A percentile compares a stretch with the other conserved stretches of the same genome.
Evolutionary conservation across 2,113 vertebrate species (phyloP).

Genomic region (Hippocampus comes): DNA sequence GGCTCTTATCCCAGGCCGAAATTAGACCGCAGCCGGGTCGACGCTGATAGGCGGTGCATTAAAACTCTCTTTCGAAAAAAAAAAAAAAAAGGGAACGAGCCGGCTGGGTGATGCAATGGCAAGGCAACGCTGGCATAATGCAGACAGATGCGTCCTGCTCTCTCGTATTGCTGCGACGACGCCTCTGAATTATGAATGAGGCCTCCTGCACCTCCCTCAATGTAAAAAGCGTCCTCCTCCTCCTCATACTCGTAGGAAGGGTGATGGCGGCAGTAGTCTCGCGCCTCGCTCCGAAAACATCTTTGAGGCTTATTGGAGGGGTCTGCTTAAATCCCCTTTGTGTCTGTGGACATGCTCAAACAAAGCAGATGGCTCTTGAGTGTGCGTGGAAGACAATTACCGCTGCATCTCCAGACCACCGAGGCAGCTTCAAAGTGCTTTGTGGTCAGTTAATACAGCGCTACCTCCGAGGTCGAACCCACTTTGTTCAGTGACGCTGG

Average conservation of each 20-base stretch:
- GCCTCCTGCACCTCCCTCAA: constrained; percentile 49
- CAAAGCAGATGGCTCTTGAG: constrained; percentile 32
- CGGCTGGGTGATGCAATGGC: constrained; percentile 68
- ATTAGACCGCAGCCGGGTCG: constrained; percentile 62
- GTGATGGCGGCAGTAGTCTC: not conserved
- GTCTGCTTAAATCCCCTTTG: constrained; percentile 23
- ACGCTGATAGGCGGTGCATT: constrained; percentile 65
- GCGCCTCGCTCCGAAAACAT: constrained; percentile 1
- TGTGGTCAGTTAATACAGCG: not conserved
- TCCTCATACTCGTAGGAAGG: not conserved
- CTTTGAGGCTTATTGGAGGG: constrained; percentile 13
- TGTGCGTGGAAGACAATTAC: constrained; percentile 34
- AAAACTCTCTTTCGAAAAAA: constrained; percentile 52
- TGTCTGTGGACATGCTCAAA: constrained; percentile 20
- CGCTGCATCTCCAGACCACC: not conserved
- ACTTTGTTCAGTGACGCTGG: not conserved
- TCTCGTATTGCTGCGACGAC: constrained; percentile 61
- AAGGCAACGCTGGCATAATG: constrained; percentile 69
- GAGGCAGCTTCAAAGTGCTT: not conserved
- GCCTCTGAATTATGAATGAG: constrained; percentile 73
- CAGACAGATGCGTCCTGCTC: constrained; percentile 67
- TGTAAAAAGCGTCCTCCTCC: constrained; percentile 35
- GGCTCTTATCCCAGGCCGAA: constrained; percentile 63
- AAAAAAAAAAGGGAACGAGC: constrained; percentile 62
- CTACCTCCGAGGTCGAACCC: not conserved